A percentile compares a stretch with the other conserved stretches of the same genome.
phyloP scores from a whole-genome alignment of 2,113 vertebrate genomes.

The Heterotis niloticus region DNA sequence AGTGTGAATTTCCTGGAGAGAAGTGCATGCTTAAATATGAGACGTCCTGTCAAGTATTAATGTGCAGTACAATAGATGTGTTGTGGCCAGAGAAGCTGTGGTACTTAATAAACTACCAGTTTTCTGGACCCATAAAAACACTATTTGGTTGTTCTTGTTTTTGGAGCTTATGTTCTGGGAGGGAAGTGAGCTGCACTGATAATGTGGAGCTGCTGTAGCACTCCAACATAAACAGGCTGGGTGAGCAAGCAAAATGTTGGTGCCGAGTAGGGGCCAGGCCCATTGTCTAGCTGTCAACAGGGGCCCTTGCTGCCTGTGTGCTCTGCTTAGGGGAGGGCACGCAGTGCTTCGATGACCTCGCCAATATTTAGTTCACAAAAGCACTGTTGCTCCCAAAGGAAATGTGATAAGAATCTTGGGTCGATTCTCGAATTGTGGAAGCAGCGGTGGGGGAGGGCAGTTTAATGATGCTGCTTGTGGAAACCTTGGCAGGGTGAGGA shows the following conservation, averaged over 20 bases:
- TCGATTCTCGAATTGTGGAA: conserved; percentile 31
- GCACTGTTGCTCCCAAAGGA: conserved; percentile 38
- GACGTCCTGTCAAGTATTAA: neutral
- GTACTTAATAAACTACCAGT: neutral
- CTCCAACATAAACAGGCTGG: conserved; percentile 36
- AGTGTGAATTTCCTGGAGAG: neutral
- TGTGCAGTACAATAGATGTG: conserved; percentile 29
- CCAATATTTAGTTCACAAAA: conserved; percentile 56
- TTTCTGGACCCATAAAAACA: neutral
- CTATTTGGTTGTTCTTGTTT: conserved; percentile 22
- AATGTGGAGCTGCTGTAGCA: neutral
- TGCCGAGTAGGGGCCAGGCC: conserved; percentile 10
- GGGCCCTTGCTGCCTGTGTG: neutral
- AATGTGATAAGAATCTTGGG: conserved; percentile 48
- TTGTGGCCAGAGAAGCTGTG: neutral
- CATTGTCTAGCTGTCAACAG: conserved; percentile 24
- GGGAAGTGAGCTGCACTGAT: conserved; percentile 30
- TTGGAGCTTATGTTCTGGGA: conserved; percentile 17
- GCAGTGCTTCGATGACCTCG: conserved; percentile 27
- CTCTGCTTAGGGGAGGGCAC: conserved; percentile 23
- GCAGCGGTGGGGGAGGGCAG: neutral
- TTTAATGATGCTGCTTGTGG: conserved; percentile 26
- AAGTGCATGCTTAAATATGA: neutral
- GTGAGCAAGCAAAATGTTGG: neutral
- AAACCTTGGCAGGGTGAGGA: conserved; percentile 34